These are phyloP conservation scores for Drosophila obscura DNA, from an alignment of 1,140 invertebrate species.

Conservation along the genomic window DNA sequence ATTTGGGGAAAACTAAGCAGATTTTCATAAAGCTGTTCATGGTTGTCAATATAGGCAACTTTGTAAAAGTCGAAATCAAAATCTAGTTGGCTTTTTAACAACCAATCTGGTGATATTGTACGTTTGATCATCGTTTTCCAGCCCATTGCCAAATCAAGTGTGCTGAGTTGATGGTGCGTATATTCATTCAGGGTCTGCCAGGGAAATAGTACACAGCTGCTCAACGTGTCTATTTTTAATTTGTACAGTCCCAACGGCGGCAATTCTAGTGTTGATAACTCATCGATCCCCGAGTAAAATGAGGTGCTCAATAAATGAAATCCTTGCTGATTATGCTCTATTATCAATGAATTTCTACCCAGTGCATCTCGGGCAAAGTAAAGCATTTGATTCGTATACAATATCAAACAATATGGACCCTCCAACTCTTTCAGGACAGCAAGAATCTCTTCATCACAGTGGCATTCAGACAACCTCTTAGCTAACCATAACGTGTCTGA, in stretches of 20 bases:
- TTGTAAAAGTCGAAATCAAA: constrained; percentile 78
- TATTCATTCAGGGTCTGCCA: constrained; percentile 53
- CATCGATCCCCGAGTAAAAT: constrained; percentile 65
- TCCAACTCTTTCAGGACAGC: constrained; percentile 84
- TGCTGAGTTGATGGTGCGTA: constrained; percentile 28
- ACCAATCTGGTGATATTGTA: constrained; percentile 42
- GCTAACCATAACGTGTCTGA: constrained; percentile 58
- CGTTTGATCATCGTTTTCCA: constrained; percentile 30
- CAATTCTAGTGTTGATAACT: constrained; percentile 85
- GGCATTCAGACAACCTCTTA: constrained; percentile 30
- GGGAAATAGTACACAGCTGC: constrained; percentile 44
- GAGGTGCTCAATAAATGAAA: constrained; percentile 87
- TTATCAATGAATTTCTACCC: constrained; percentile 92
- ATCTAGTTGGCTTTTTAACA: constrained; percentile 2
- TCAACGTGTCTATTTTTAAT: constrained; percentile 30
- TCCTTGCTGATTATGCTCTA: constrained; percentile 85
- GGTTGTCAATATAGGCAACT: not conserved
- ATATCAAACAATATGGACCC: constrained; percentile 94
- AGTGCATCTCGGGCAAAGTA: constrained; percentile 94
- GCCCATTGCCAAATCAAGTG: constrained; percentile 30
- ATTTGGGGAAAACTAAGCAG: constrained; percentile 56
- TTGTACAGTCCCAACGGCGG: constrained; percentile 86
- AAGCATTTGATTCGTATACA: constrained; percentile 87
- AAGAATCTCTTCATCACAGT: constrained; percentile 25
- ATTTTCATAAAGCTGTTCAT: constrained; percentile 21